Percentiles rank a stretch among this genome's conserved stretches.
Evolutionary conservation across 2,888 invertebrate species (phyloP).

Genomic region (Parthenolecanium corni): DNA sequence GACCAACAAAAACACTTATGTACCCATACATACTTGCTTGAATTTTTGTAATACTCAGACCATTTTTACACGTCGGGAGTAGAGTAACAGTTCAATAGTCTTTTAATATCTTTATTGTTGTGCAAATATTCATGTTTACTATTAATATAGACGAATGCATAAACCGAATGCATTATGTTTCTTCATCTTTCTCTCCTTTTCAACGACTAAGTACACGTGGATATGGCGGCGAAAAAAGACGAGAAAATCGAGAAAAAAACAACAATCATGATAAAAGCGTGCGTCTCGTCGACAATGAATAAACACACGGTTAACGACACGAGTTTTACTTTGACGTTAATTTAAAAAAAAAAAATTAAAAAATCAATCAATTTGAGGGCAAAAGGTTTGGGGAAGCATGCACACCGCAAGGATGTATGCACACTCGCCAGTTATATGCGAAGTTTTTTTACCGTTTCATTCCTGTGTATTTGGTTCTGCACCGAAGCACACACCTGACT

Average conservation of each 20-base stretch:
- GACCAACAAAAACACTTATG: no score
- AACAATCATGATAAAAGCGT: constrained; percentile 21
- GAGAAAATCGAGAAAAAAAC: constrained; percentile 4
- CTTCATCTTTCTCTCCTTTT: background rate
- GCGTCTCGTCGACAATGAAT: constrained; percentile 10
- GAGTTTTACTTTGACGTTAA: background rate
- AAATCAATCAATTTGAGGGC: background rate
- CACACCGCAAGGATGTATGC: background rate
- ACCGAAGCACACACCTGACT: no score
- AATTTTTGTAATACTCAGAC: no score
- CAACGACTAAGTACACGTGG: constrained; percentile 21
- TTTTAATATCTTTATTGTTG: constrained; percentile 24
- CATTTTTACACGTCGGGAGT: no score
- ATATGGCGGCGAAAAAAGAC: background rate
- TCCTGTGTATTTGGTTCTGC: no score
- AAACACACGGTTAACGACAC: constrained; percentile 15
- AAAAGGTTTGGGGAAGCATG: background rate
- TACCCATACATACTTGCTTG: no score
- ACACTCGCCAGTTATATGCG: no score
- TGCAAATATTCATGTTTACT: constrained; percentile 11
- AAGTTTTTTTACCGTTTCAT: no score
- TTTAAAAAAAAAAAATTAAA: background rate
- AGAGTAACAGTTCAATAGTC: background rate
- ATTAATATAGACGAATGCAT: constrained; percentile 9
- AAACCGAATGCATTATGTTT: background rate